Evolutionary conservation across 2,888 invertebrate genomes (phyloP).

Genomic region (Nephrotoma guestfalica): DNA sequence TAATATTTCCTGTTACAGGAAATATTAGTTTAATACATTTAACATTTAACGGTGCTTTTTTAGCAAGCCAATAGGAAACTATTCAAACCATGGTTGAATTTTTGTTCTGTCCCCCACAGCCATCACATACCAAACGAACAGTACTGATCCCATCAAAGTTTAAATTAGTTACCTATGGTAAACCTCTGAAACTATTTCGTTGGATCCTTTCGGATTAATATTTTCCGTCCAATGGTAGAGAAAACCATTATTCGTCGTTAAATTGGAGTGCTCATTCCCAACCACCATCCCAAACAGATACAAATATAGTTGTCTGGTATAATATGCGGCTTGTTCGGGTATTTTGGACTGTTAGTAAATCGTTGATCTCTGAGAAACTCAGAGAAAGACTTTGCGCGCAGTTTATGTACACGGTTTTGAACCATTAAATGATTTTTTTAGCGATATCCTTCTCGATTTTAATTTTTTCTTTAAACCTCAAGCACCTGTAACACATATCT

Average conservation of each 20-base stretch:
- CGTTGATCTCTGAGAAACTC: neutral
- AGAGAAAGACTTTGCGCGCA: neutral
- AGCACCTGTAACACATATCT: neutral
- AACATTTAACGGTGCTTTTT: too few species aligned
- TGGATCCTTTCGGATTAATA: too few species aligned
- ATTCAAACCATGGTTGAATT: conserved; percentile 15
- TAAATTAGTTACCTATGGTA: conserved; percentile 10
- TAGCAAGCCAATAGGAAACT: too few species aligned
- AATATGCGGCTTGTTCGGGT: conserved; percentile 6
- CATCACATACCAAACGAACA: conserved; percentile 19
- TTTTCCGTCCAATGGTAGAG: too few species aligned
- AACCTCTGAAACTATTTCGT: too few species aligned
- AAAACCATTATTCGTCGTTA: too few species aligned
- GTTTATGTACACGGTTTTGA: neutral
- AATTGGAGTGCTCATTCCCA: too few species aligned
- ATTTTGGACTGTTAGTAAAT: neutral
- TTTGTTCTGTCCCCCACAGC: conserved; percentile 21
- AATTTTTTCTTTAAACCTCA: neutral
- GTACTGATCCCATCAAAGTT: conserved; percentile 5
- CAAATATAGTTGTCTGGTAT: neutral
- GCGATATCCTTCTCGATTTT: neutral
- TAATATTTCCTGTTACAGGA: too few species aligned
- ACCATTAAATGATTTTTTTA: neutral
- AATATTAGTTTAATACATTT: too few species aligned
- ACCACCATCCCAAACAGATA: neutral